These are phyloP conservation scores for Siniperca undulata DNA, from an alignment of 2,797 vertebrate species.

Conservation along the genomic window DNA sequence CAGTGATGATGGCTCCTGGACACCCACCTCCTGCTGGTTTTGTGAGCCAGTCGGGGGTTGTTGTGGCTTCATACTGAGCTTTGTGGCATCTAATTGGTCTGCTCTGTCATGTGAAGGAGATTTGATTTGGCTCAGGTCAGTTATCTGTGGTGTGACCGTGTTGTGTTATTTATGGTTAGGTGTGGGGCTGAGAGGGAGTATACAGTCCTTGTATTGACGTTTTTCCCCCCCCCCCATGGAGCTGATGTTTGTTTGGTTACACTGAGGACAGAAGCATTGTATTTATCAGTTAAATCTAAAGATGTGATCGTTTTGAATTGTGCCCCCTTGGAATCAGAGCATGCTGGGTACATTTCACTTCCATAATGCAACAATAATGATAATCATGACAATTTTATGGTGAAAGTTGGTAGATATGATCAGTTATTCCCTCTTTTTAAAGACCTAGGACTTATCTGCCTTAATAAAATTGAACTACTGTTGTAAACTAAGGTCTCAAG, in stretches of 20 bases:
- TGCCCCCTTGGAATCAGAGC: not conserved
- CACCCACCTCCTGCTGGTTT: too few relatives aligned
- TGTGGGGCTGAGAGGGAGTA: not conserved
- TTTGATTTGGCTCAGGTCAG: not conserved
- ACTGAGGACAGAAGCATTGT: not conserved
- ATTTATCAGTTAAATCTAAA: not conserved
- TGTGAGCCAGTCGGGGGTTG: not conserved
- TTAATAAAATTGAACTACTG: not conserved
- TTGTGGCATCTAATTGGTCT: not conserved
- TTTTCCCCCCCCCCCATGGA: not conserved
- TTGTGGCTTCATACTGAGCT: not conserved
- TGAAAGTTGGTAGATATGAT: not conserved
- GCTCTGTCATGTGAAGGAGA: not conserved
- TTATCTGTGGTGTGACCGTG: not conserved
- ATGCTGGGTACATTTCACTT: not conserved
- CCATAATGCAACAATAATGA: not conserved
- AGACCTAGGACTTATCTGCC: not conserved
- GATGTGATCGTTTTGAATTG: not conserved
- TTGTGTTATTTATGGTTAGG: not conserved
- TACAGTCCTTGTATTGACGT: not conserved
- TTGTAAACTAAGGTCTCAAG: not conserved
- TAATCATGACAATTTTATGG: not conserved
- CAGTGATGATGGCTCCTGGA: not conserved
- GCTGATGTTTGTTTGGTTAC: not conserved
- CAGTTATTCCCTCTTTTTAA: not conserved